Percentiles rank a stretch among this genome's conserved stretches.
Conservation (phyloP, 2,113 vertebrate genomes). For the Australoheros scitulus region DNA sequence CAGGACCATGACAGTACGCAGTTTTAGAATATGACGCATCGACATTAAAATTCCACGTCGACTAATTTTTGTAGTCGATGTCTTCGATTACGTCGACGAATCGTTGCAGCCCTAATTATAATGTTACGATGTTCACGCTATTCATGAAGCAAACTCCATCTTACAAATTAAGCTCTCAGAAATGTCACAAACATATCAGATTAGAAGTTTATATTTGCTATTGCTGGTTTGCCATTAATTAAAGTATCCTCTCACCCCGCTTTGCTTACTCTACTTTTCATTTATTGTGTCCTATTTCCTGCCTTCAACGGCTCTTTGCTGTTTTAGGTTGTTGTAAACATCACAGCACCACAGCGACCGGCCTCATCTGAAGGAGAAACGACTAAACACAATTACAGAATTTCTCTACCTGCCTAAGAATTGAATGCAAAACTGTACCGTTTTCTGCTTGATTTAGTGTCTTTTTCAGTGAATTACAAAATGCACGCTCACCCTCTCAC, state of each 20-base stretch:
- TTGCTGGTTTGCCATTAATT: background rate
- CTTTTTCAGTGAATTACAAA: background rate
- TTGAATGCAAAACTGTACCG: background rate
- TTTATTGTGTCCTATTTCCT: background rate
- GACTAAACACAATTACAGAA: background rate
- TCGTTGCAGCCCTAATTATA: background rate
- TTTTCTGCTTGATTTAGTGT: background rate
- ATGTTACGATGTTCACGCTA: background rate
- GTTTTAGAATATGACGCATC: too few relatives aligned
- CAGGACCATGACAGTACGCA: too few relatives aligned
- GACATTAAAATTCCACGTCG: too few relatives aligned
- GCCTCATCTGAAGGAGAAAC: background rate
- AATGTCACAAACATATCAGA: background rate
- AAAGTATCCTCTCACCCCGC: background rate
- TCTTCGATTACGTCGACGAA: too few relatives aligned
- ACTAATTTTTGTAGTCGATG: too few relatives aligned
- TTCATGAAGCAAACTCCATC: too few relatives aligned
- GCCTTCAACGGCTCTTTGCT: background rate
- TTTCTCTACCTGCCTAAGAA: background rate
- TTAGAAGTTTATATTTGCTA: background rate
- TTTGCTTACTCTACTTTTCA: background rate
- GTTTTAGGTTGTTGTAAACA: background rate
- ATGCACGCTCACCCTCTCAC: background rate
- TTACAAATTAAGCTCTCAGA: background rate
- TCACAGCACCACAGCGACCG: background rate